phyloP scores from a whole-genome alignment of 2,797 vertebrate genomes.

The Sebastes miniatus region DNA sequence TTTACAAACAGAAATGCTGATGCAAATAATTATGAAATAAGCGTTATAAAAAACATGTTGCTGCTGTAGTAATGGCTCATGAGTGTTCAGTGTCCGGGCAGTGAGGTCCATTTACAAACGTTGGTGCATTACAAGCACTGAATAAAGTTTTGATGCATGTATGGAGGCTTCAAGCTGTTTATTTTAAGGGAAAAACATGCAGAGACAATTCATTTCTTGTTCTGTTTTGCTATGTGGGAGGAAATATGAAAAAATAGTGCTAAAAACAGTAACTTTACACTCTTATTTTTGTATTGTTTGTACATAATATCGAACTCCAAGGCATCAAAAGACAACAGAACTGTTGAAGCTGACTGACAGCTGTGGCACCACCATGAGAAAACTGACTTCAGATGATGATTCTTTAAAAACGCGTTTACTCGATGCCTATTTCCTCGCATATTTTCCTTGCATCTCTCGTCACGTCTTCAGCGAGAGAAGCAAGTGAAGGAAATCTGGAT shows the following conservation, averaged over 20 bases:
- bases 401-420: neutral
- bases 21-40: neutral
- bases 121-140: neutral
- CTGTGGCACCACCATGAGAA: neutral
- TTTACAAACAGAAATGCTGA: neutral
- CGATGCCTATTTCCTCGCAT: neutral
- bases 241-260: neutral
- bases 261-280: neutral
- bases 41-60: neutral
- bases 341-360: neutral
- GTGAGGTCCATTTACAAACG: neutral
- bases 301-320: neutral
- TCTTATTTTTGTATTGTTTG: neutral
- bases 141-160: neutral
- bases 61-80: neutral
- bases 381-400: neutral
- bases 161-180: neutral
- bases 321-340: neutral
- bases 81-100: neutral
- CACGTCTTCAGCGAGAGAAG: neutral
- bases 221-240: neutral
- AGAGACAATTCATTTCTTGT: neutral
- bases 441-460: neutral
- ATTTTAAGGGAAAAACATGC: neutral
- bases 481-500: neutral